phyloP scores from a whole-genome alignment of 2,888 invertebrate species.

The Octodonta nipae region DNA sequence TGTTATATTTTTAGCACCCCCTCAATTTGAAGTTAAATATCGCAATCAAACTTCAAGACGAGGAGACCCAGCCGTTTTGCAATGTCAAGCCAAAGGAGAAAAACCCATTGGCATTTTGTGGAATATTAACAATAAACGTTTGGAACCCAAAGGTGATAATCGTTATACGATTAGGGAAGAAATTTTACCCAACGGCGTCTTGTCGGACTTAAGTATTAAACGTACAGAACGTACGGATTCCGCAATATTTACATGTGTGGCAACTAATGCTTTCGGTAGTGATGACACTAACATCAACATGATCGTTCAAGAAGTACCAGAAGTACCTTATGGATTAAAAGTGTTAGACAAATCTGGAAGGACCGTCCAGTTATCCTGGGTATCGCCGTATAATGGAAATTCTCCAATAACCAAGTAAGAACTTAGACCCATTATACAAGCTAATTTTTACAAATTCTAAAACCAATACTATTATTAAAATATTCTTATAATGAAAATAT shows the following conservation, averaged over 20 bases:
- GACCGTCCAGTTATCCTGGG: slow-evolving; percentile 83
- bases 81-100: slow-evolving; percentile 87
- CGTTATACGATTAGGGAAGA: slow-evolving; percentile 78
- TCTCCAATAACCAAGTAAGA: slow-evolving; percentile 63
- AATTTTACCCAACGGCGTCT: slow-evolving; percentile 72
- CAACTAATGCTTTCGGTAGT: slow-evolving; percentile 85
- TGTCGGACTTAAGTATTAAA: slow-evolving; percentile 79
- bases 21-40: slow-evolving; percentile 83
- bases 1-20: slow-evolving; percentile 72
- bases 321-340: slow-evolving; percentile 76
- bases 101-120: slow-evolving; percentile 88
- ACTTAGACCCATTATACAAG: too few relatives aligned
- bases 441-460: too few relatives aligned
- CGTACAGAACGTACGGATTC: slow-evolving; percentile 79
- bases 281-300: slow-evolving; percentile 92
- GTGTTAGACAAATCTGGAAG: slow-evolving; percentile 83
- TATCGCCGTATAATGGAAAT: slow-evolving; percentile 83
- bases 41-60: slow-evolving; percentile 82
- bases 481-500: too few relatives aligned
- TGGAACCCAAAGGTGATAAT: slow-evolving; percentile 83
- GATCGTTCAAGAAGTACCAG: slow-evolving; percentile 85
- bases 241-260: slow-evolving; percentile 81
- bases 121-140: slow-evolving; percentile 87
- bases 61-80: slow-evolving; percentile 79
- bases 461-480: too few relatives aligned